Evolutionary conservation across 2,888 invertebrate genomes (phyloP), one percentile per base, ranked within the genome.

Genomic region (Ochlodes sylvanus): DNA sequence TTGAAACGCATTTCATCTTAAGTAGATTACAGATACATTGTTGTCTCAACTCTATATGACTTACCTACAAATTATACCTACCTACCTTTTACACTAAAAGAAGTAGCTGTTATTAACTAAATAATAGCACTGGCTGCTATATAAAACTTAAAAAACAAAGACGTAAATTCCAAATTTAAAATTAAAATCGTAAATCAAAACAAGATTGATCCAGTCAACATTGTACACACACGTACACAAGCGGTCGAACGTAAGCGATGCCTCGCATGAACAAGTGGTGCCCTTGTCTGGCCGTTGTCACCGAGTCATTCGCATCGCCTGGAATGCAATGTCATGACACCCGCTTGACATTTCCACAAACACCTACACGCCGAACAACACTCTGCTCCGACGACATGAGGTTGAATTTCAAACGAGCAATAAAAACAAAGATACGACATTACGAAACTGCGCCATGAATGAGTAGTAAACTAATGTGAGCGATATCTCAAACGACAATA

Each of bases 231-330:
- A 69, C 63, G 50, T 58, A 67, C 58, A 54, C 62, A 62, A 32
- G 42, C 42, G 52, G 41, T 58, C 9, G 38, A 64, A 50, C 66
- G 73, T 78, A 79, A 78, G 77, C 77, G 78, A 81, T 79, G 83
- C 77, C 77, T 77, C 73, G 84, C 82, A 84, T 85, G 79, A 78
- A 78, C 86, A 83, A 87, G 79, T 82, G 71, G 77, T 92, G 92
- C 89, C 91, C 92, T 92, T 92, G 92, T 91, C 90, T 92, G 91
- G 89, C 74, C 90, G 84, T 86, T 91, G 91, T 91, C 92, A 89
- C 89, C 88, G 79, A 89, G 90, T 90, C 91, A 88, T 90, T 92
- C 90, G 90, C 91, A 87, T 86, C 84, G 85, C 78, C 82, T 77
- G 90, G 90, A 89, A 92, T 92, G 89, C 88, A 89, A 91, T 91